Evolutionary conservation across 2,888 invertebrate species (phyloP).

Genomic region (Minunthozetes semirufus): DNA sequence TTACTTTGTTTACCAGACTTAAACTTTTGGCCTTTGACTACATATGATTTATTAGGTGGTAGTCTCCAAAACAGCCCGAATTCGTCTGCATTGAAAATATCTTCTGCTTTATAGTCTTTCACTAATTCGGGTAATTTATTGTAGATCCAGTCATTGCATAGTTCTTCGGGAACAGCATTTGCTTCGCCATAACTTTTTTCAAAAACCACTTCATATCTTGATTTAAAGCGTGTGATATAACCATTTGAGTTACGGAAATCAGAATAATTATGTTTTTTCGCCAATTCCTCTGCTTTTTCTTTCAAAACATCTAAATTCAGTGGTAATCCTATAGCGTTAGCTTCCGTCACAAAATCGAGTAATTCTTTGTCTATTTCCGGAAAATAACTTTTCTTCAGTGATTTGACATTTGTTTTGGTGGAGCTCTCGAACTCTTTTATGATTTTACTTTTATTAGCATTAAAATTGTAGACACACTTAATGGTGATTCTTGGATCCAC

Average conservation of each 20-base stretch:
- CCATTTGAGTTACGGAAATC: background rate
- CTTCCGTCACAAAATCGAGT: background rate
- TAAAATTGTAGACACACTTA: too few species aligned
- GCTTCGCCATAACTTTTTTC: background rate
- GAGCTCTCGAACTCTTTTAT: background rate
- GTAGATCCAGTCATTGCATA: background rate
- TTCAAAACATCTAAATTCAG: background rate
- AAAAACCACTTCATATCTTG: background rate
- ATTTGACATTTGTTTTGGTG: background rate
- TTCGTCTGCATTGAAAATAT: slow-evolving; percentile 25
- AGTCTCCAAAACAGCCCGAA: background rate
- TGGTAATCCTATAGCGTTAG: background rate
- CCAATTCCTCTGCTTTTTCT: background rate
- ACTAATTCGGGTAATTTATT: background rate
- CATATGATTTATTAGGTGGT: background rate
- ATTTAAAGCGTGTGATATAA: background rate
- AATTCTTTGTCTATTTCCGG: background rate
- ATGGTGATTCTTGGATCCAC: too few species aligned
- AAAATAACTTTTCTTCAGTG: background rate
- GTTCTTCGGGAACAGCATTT: background rate
- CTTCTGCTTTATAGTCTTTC: background rate
- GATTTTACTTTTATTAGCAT: background rate
- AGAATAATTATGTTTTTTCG: background rate
- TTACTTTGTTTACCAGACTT: background rate
- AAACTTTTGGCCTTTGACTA: background rate